A percentile compares a stretch with the other conserved stretches of the same genome.
Conservation (phyloP, 2,113 vertebrate genomes). For the Scytalopus superciliaris region DNA sequence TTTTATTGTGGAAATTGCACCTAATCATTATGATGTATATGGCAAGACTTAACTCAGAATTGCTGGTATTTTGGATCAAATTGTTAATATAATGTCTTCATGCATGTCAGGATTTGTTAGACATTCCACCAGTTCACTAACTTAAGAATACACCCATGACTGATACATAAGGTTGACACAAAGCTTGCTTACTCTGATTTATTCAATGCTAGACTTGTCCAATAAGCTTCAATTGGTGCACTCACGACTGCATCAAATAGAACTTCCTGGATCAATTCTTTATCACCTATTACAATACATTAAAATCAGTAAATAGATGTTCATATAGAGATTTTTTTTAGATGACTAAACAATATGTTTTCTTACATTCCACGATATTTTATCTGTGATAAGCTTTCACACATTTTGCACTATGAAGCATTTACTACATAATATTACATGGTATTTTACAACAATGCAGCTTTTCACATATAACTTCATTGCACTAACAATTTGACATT, state of each 20-base stretch:
- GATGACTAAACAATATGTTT: neutral
- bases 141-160: neutral
- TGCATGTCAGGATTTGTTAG: neutral
- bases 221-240: conserved; percentile 95
- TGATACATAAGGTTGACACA: neutral
- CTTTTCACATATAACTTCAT: neutral
- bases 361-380: neutral
- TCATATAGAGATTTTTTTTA: neutral
- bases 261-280: conserved; percentile 94
- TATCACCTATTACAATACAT: conserved; percentile 84
- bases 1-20: neutral
- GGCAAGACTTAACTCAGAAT: neutral
- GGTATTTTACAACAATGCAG: neutral
- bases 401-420: neutral
- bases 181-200: conserved; percentile 89
- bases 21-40: neutral
- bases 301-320: neutral
- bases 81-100: neutral
- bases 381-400: neutral
- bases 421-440: neutral
- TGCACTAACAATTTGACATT: neutral
- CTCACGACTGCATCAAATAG: conserved; percentile 96
- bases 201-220: conserved; percentile 95
- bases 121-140: neutral
- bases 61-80: neutral